Evolutionary conservation across 1,140 invertebrate genomes (phyloP).

Genomic region (Caenorhabditis remanei): DNA sequence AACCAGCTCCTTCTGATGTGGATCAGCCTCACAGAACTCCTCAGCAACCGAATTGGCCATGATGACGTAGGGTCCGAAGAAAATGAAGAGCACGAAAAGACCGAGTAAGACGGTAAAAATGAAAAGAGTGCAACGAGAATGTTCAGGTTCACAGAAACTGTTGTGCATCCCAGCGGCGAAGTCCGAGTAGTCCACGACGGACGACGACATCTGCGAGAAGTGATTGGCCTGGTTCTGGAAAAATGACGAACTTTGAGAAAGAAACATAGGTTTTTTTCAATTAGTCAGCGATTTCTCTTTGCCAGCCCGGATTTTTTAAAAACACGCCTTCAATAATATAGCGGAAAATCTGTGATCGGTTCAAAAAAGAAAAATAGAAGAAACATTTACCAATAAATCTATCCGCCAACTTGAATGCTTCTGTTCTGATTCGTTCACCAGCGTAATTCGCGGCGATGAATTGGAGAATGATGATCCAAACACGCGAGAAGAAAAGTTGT

Average conservation of each 20-base stretch:
- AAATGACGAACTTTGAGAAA: neutral
- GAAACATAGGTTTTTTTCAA: neutral
- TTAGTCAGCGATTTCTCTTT: no score
- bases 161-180: conserved; percentile 62
- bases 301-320: no score
- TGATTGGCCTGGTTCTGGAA: conserved; percentile 18
- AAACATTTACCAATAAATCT: neutral
- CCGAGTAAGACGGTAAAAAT: neutral
- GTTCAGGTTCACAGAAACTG: conserved; percentile 58
- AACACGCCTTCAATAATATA: no score
- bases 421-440: neutral
- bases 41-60: conserved; percentile 16
- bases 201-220: conserved; percentile 10
- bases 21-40: conserved; percentile 22
- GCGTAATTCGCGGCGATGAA: neutral
- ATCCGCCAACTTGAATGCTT: conserved; percentile 30
- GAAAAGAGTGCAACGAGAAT: neutral
- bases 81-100: neutral
- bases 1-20: neutral
- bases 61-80: conserved; percentile 18
- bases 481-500: conserved; percentile 13
- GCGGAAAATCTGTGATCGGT: no score
- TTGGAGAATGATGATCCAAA: conserved; percentile 17
- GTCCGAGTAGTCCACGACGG: neutral
- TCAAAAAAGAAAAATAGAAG: no score